Evolutionary conservation across 64 coral and sea anemone genomes (phyloP), one percentile per base, ranked within the genome.

Genomic region (Actinia tenebrosa): DNA sequence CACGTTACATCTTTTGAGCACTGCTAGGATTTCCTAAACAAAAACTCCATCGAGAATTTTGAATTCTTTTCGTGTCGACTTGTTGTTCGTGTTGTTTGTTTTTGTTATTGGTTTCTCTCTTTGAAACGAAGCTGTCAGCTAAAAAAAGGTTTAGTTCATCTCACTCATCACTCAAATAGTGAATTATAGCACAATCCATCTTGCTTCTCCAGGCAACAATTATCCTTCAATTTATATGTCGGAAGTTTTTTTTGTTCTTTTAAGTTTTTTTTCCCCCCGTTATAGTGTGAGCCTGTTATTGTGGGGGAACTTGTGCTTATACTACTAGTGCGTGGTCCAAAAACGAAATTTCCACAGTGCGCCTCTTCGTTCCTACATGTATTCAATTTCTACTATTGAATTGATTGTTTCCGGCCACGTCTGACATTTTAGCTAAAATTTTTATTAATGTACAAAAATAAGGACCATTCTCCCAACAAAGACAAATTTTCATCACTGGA

Each of bases 101-200:
- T 75, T 75, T 75, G 22, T 75, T 75, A 75, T 75, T 75, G 69
- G 7, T 75, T 66, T 66, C 63, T 66, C 63, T 26, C 26, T 75
- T 66, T 26, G 69, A 30, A 13, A 43, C 6, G 7, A 15, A 15
- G 69, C 69, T 75, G 69, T 75, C 69, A 75, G 37, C 63, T 22
- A 7, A 14, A 58, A 2, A 11, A 58, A 13, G 17, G 26, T 13
- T 72, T n/a, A 11, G 8, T 72, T 11, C 23, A 14, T 37, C 3
- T 75, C 13, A 30, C 10, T 27, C n/a, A 14, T 75, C 69, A 15
- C 47, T 5, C 47, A 42, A 66, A 75, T 5, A 37, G 30, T 37
- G 30, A 37, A 37, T 37, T 37, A 30, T 42, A 25, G 42, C 23
- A 75, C 11, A 15, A 16, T 58, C 56, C 10, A 58, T 58, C 56